A percentile compares a stretch with the other conserved stretches of the same genome.
phyloP scores from a whole-genome alignment of 1,140 invertebrate genomes.

The Drosophila athabasca region DNA sequence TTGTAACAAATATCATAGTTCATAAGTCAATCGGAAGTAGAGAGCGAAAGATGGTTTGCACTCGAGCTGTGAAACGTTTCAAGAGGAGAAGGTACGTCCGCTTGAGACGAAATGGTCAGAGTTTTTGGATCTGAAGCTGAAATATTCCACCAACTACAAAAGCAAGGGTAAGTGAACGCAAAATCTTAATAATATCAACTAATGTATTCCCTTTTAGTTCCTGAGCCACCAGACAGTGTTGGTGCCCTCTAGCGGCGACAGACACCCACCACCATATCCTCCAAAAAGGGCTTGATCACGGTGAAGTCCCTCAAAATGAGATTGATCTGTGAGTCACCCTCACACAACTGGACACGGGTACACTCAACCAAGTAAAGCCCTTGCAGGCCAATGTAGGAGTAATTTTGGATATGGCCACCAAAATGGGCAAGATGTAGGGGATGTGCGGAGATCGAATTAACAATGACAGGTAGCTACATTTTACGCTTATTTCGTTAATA shows the following conservation, averaged over 20 bases:
- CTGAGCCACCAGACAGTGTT: slow-evolving; percentile 45
- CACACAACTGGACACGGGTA: too few species aligned
- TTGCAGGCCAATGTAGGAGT: slow-evolving; percentile 61
- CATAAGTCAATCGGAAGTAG: background rate
- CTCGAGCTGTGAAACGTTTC: slow-evolving; percentile 32
- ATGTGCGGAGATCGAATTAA: background rate
- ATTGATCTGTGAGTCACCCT: too few species aligned
- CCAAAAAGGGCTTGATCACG: slow-evolving; percentile 83
- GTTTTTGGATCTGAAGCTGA: slow-evolving; percentile 20
- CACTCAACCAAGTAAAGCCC: slow-evolving; percentile 61
- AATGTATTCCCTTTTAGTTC: background rate
- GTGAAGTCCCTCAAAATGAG: too few species aligned
- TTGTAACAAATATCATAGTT: too few species aligned
- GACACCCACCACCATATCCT: slow-evolving; percentile 80
- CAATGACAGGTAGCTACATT: background rate
- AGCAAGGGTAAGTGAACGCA: slow-evolving; percentile 7
- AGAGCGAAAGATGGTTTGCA: slow-evolving; percentile 59
- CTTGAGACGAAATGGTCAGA: slow-evolving; percentile 54
- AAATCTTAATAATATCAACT: background rate
- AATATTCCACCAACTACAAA: slow-evolving; percentile 28
- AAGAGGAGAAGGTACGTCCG: slow-evolving; percentile 52
- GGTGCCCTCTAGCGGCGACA: slow-evolving; percentile 85
- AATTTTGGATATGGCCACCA: slow-evolving; percentile 60
- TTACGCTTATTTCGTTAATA: slow-evolving; percentile 74
- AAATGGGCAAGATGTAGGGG: background rate